A percentile compares a stretch with the other conserved stretches of the same genome.
These are phyloP conservation scores for Florisuga fusca DNA, from an alignment of 2,797 vertebrate species.

Conservation along the genomic window DNA sequence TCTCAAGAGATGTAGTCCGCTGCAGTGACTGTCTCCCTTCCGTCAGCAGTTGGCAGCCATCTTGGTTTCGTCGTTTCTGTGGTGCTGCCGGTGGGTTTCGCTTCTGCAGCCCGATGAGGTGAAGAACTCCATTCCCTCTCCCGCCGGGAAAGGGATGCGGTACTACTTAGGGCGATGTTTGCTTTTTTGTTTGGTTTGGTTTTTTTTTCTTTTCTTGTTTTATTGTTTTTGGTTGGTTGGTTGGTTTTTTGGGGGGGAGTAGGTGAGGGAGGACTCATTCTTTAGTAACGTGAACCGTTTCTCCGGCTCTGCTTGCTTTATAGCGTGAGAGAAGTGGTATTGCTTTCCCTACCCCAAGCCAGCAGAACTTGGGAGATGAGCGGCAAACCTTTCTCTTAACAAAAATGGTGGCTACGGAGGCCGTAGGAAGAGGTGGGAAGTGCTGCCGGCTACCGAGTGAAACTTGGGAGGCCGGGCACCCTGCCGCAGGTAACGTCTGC, in stretches of 20 bases:
- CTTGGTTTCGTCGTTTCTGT: not conserved
- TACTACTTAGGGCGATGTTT: too few species aligned
- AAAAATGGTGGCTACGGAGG: not conserved
- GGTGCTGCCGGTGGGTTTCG: not conserved
- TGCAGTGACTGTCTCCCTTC: too few species aligned
- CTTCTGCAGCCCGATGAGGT: not conserved
- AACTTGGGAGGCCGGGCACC: not conserved
- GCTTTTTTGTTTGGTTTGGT: too few species aligned
- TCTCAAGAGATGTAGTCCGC: not conserved
- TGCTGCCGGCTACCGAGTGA: not conserved
- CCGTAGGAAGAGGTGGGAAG: not conserved
- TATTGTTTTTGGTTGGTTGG: not conserved
- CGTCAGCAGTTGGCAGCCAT: not conserved
- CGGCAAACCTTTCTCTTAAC: not conserved
- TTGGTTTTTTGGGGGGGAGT: too few species aligned
- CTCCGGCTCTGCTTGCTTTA: not conserved
- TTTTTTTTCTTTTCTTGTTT: too few species aligned
- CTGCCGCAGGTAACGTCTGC: too few species aligned
- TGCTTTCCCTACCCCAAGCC: not conserved
- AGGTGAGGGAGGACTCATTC: too few species aligned
- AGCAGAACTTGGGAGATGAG: not conserved
- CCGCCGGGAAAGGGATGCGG: too few species aligned
- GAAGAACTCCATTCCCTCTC: too few species aligned
- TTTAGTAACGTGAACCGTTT: not conserved
- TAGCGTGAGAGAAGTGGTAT: accelerated